A percentile compares a stretch with the other conserved stretches of the same genome.
Evolutionary conservation across 1,140 invertebrate genomes (phyloP).

Genomic region (Monochamus saltuarius): DNA sequence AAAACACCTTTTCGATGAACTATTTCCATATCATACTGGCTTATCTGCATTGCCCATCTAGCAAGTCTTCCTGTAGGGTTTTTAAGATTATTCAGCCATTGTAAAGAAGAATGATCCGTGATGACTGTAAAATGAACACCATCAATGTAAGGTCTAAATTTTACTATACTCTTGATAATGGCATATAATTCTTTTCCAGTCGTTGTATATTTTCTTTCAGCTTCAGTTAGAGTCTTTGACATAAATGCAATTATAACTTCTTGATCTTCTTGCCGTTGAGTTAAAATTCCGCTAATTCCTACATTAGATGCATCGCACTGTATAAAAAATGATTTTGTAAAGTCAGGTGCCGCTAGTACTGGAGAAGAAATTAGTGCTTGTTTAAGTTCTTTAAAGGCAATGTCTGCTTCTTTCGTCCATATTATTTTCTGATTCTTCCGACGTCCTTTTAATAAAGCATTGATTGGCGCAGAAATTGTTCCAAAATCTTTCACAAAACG

Average conservation of each 20-base stretch:
- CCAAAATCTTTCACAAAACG: slow-evolving; percentile 52
- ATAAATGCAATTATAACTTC: slow-evolving; percentile 34
- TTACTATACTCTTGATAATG: slow-evolving; percentile 50
- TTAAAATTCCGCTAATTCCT: slow-evolving; percentile 34
- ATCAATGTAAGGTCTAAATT: slow-evolving; percentile 52
- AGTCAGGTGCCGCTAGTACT: slow-evolving; percentile 35
- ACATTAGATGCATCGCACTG: slow-evolving; percentile 26
- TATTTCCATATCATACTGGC: slow-evolving; percentile 1
- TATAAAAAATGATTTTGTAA: slow-evolving; percentile 24
- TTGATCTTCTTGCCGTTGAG: slow-evolving; percentile 22
- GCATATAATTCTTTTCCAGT: slow-evolving; percentile 55
- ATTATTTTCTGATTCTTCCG: slow-evolving; percentile 12
- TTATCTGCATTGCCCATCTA: slow-evolving; percentile 14
- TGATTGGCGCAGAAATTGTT: slow-evolving; percentile 46
- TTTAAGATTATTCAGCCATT: slow-evolving; percentile 17
- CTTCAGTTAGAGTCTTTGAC: slow-evolving; percentile 29
- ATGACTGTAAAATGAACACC: slow-evolving; percentile 51
- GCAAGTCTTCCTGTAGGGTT: slow-evolving; percentile 35
- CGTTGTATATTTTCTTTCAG: slow-evolving; percentile 48
- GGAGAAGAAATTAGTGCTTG: slow-evolving; percentile 27
- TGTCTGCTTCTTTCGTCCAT: slow-evolving; percentile 14
- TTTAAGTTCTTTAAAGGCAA: slow-evolving; percentile 28
- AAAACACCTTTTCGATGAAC: slow-evolving; percentile 2
- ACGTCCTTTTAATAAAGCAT: slow-evolving; percentile 44
- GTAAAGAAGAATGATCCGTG: slow-evolving; percentile 40